These are phyloP conservation scores for Calyptomena viridis DNA, from an alignment of 2,113 vertebrate genomes.

Conservation along the genomic window DNA sequence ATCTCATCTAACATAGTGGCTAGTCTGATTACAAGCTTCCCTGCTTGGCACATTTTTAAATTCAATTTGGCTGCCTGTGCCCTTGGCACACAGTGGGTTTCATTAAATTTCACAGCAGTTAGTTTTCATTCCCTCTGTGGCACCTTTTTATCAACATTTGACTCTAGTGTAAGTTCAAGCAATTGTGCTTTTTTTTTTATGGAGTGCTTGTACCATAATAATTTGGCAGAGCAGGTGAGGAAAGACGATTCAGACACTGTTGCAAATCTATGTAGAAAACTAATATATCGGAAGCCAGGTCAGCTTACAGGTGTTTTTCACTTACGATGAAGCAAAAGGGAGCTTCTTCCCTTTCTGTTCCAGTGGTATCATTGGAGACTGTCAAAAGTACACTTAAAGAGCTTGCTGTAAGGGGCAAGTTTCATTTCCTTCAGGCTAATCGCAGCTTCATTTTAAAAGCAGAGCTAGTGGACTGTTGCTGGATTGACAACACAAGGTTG, in stretches of 20 bases:
- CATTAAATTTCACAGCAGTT: slow-evolving; percentile 74
- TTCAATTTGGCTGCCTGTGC: slow-evolving; percentile 69
- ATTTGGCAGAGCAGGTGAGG: slow-evolving; percentile 8
- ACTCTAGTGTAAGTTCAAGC: slow-evolving; percentile 67
- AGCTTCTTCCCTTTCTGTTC: neutral
- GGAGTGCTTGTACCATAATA: slow-evolving; percentile 16
- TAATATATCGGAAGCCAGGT: neutral
- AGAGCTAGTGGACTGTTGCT: neutral
- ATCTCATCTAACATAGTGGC: slow-evolving; percentile 65
- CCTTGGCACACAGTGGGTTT: slow-evolving; percentile 72
- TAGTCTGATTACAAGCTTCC: slow-evolving; percentile 64
- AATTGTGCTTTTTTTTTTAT: slow-evolving; percentile 9
- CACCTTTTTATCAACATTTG: slow-evolving; percentile 68
- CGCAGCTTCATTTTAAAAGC: neutral
- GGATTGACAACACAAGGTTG: neutral
- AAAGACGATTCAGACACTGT: neutral
- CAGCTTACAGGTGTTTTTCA: neutral
- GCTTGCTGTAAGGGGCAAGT: neutral
- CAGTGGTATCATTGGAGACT: neutral
- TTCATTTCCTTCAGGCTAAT: neutral
- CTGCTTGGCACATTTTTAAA: slow-evolving; percentile 70
- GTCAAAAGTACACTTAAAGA: neutral
- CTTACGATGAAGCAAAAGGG: neutral
- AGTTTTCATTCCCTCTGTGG: slow-evolving; percentile 64
- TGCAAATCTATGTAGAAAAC: slow-evolving; percentile 9